Conservation (phyloP, 2,888 invertebrate genomes). For the Slavum lentiscoides region DNA sequence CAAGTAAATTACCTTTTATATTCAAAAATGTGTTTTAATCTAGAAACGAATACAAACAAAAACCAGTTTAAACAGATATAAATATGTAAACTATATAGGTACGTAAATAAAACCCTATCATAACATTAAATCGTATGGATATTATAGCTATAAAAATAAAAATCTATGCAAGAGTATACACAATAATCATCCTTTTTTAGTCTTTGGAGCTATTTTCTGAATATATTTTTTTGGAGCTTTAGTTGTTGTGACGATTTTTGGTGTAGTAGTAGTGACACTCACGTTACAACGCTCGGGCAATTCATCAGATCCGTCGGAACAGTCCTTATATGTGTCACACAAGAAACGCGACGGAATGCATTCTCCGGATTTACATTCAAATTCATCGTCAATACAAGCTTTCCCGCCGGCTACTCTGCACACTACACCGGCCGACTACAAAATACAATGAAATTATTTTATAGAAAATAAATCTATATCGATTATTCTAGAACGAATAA, state of each 20-base stretch:
- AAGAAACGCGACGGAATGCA: conserved; percentile 69
- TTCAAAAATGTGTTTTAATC: conserved; percentile 3
- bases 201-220: conserved; percentile 52
- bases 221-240: conserved; percentile 48
- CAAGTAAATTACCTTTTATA: conserved; percentile 14
- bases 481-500: neutral
- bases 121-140: neutral
- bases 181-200: conserved; percentile 34
- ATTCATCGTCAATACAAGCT: conserved; percentile 66
- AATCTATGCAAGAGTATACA: neutral
- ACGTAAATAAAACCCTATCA: neutral
- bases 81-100: neutral
- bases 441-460: conserved; percentile 34
- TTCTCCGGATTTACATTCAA: conserved; percentile 68
- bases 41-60: conserved; percentile 10
- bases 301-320: conserved; percentile 70
- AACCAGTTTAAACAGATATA: conserved; percentile 22
- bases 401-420: conserved; percentile 62
- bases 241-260: conserved; percentile 28
- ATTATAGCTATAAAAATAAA: conserved; percentile 16
- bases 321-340: conserved; percentile 70
- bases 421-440: conserved; percentile 66
- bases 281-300: conserved; percentile 66
- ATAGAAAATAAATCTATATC: neutral
- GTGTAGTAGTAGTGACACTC: conserved; percentile 56